These are phyloP conservation scores for Aurelia sp. DNA, from an alignment of 30 jellyfish, hydroid and myxozoan species.

Conservation along the genomic window DNA sequence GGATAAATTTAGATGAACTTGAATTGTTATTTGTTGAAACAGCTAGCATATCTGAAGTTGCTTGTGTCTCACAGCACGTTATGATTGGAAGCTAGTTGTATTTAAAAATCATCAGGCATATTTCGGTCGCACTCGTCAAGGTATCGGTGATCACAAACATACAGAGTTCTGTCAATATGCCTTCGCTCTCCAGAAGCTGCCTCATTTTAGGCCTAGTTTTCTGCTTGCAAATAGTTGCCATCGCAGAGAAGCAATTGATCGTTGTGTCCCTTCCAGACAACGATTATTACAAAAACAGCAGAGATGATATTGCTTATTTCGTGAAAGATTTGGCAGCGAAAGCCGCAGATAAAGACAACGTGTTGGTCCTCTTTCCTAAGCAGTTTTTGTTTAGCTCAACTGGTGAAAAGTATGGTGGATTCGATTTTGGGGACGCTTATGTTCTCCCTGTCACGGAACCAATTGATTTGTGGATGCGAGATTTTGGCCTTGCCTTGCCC, in stretches of 20 bases:
- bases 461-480: constrained; percentile 70
- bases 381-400: constrained; percentile 10
- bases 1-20: too few species aligned
- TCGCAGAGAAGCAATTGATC: constrained; percentile 57
- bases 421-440: constrained; percentile 53
- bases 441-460: constrained; percentile 43
- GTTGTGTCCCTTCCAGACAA: constrained; percentile 62
- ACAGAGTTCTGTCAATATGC: too few species aligned
- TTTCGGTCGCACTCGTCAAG: too few species aligned
- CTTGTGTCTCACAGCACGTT: too few species aligned
- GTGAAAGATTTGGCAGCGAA: constrained; percentile 62
- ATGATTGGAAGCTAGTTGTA: too few species aligned
- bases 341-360: constrained; percentile 58
- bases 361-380: constrained; percentile 55
- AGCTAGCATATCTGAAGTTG: too few species aligned
- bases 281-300: constrained; percentile 42
- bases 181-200: too few species aligned
- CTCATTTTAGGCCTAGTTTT: too few species aligned
- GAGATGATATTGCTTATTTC: constrained; percentile 59
- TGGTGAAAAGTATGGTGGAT: constrained; percentile 32
- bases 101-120: too few species aligned
- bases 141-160: too few species aligned
- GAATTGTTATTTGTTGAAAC: too few species aligned
- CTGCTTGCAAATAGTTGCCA: too few species aligned
- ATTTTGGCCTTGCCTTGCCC: constrained; percentile 60